phyloP scores from a whole-genome alignment of 37 sponge, comb jelly and placozoan genomes.

The Diacarnus erythraeanus region DNA sequence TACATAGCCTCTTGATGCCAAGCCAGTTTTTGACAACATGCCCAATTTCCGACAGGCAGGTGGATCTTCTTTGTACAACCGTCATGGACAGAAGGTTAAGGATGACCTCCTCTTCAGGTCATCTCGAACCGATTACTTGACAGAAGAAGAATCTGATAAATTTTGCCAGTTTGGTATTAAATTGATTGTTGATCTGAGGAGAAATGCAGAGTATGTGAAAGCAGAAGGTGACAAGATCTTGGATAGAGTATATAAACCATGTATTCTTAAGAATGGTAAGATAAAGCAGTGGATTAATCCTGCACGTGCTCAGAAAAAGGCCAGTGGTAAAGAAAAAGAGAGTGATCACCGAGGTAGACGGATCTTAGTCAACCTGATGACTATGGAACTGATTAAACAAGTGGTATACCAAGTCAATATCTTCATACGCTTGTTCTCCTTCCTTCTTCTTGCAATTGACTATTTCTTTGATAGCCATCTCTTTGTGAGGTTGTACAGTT shows the following conservation, averaged over 20 bases:
- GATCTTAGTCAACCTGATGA: constrained; percentile 66
- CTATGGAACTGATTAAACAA: constrained; percentile 62
- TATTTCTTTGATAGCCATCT: constrained; percentile 57
- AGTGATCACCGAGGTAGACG: constrained; percentile 21
- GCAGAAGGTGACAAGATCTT: constrained; percentile 67
- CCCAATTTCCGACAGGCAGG: constrained; percentile 87
- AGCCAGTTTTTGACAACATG: constrained; percentile 55
- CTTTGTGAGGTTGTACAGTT: constrained; percentile 73
- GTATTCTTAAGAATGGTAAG: constrained; percentile 53
- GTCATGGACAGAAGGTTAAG: constrained; percentile 42
- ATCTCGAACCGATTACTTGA: constrained; percentile 74
- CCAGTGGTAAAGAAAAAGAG: background rate
- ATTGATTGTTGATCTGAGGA: constrained; percentile 70
- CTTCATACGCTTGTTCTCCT: constrained; percentile 65
- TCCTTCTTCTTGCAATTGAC: constrained; percentile 67
- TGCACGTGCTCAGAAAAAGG: constrained; percentile 12
- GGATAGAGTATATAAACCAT: constrained; percentile 43
- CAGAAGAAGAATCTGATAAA: constrained; percentile 41
- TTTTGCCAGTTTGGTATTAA: constrained; percentile 63
- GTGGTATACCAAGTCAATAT: constrained; percentile 59
- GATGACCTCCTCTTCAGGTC: constrained; percentile 74
- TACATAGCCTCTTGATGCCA: background rate
- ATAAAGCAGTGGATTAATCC: constrained; percentile 36
- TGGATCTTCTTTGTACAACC: constrained; percentile 31
- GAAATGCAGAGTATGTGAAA: constrained; percentile 49